These are phyloP conservation scores for Proteles cristata DNA, from an alignment of 2,113 vertebrate genomes.

Conservation along the genomic window DNA sequence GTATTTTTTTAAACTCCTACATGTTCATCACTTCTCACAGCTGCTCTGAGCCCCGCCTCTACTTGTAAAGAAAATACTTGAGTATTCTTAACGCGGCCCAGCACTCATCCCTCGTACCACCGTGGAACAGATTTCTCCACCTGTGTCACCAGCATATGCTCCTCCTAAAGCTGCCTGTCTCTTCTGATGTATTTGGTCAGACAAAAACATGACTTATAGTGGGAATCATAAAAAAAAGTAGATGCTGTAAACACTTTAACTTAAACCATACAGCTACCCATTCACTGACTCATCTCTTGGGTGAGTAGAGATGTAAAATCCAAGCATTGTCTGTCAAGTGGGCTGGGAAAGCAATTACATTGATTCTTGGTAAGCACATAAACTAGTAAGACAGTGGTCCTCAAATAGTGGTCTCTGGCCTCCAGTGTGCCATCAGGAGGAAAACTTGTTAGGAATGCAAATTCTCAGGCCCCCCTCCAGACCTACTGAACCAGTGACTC, in stretches of 20 bases:
- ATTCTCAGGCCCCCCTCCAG: not conserved
- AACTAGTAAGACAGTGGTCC: not conserved
- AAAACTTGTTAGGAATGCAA: not conserved
- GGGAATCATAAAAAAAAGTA: not conserved
- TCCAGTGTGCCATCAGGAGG: not conserved
- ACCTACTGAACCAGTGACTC: not conserved
- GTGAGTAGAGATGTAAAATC: not conserved
- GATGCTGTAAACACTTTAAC: not conserved
- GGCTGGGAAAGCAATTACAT: not conserved
- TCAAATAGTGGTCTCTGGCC: not conserved
- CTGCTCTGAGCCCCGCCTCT: not conserved
- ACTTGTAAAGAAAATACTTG: not conserved
- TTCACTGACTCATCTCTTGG: not conserved
- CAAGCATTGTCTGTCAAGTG: not conserved
- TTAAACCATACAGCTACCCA: not conserved
- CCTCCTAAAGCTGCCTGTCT: not conserved
- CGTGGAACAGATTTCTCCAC: not conserved
- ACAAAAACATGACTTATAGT: not conserved
- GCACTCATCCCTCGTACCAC: not conserved
- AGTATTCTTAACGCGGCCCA: not conserved
- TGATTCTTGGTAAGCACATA: not conserved
- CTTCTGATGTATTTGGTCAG: not conserved
- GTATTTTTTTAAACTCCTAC: not conserved
- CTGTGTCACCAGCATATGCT: fast-evolving
- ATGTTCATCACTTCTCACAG: not conserved